A percentile compares a stretch with the other conserved stretches of the same genome.
Evolutionary conservation across 2,888 invertebrate genomes (phyloP).

Genomic region (Drosophila vallismaia): DNA sequence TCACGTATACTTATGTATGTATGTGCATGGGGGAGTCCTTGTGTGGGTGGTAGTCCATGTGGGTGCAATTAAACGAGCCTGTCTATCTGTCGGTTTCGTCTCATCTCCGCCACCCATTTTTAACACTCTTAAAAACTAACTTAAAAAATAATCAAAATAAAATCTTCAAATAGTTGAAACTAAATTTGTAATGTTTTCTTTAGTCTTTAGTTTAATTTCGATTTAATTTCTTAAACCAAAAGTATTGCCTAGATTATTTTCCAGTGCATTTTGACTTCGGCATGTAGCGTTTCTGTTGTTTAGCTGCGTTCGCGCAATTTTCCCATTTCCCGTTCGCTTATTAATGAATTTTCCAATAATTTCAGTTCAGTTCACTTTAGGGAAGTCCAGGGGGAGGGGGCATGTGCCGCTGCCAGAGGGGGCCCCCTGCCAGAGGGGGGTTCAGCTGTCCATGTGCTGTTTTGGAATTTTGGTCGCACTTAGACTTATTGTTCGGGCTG

Average conservation of each 20-base stretch:
- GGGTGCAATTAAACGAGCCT: constrained; percentile 49
- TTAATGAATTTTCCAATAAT: constrained; percentile 74
- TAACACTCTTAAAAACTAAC: background rate
- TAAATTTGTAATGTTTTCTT: no score
- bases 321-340: constrained; percentile 58
- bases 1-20: background rate
- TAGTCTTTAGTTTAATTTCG: background rate
- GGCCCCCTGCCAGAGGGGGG: background rate
- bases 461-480: constrained; percentile 44
- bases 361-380: constrained; percentile 34
- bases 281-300: constrained; percentile 35
- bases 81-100: constrained; percentile 20
- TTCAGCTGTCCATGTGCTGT: constrained; percentile 32
- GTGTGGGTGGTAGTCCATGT: constrained; percentile 27
- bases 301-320: constrained; percentile 56
- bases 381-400: constrained; percentile 1
- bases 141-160: background rate
- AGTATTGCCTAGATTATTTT: background rate
- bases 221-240: background rate
- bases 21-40: background rate
- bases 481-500: constrained; percentile 57
- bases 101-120: constrained; percentile 16
- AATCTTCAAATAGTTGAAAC: no score
- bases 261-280: constrained; percentile 2
- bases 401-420: no score